Percentiles rank a stretch among this genome's conserved stretches.
These are phyloP conservation scores for Tupaia tana DNA, from an alignment of 2,113 vertebrate genomes.

Conservation along the genomic window DNA sequence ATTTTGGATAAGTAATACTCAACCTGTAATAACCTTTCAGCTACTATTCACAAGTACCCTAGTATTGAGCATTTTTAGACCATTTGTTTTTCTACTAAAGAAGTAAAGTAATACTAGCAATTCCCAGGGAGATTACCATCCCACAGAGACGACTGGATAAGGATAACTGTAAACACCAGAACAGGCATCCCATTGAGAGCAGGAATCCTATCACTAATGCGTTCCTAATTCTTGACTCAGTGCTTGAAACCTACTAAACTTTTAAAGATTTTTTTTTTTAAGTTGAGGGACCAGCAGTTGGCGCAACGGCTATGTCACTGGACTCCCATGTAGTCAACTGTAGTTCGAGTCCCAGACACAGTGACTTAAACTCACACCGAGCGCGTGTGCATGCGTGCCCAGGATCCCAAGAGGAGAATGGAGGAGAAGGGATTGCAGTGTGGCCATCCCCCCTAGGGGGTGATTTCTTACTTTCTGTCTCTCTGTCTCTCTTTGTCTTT, in stretches of 20 bases:
- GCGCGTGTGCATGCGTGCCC: no score
- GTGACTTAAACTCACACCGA: no score
- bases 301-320: no score
- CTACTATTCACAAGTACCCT: background rate
- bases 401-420: no score
- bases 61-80: background rate
- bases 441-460: no score
- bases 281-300: background rate
- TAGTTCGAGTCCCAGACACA: no score
- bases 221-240: background rate
- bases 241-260: background rate
- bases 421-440: no score
- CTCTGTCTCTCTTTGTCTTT: no score
- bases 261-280: background rate
- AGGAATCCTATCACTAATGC: background rate
- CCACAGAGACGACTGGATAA: background rate
- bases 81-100: background rate
- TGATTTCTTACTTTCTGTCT: no score
- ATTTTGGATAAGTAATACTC: no score
- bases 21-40: background rate
- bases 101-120: background rate
- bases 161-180: background rate
- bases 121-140: background rate
- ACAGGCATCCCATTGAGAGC: background rate
- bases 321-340: no score